These are phyloP conservation scores for Coptodon rendalli DNA, from an alignment of 2,113 vertebrate species.

Conservation along the genomic window DNA sequence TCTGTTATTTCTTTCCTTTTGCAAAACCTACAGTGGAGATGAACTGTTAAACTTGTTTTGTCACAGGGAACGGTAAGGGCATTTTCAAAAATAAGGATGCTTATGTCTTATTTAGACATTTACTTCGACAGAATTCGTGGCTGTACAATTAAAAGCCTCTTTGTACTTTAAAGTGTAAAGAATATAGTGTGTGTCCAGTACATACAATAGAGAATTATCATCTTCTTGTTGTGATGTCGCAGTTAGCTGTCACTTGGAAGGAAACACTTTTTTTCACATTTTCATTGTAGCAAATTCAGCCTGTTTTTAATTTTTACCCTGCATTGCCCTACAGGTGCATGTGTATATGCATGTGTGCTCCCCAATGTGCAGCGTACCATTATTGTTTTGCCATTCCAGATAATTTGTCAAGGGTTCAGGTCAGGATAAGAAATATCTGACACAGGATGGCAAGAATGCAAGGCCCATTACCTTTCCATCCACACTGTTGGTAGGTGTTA, in stretches of 20 bases:
- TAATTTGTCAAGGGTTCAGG: neutral
- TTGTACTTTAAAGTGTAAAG: neutral
- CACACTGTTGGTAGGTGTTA: neutral
- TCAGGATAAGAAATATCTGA: neutral
- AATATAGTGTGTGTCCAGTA: neutral
- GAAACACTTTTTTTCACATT: accelerated
- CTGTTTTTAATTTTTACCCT: neutral
- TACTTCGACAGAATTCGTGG: neutral
- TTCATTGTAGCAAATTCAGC: neutral
- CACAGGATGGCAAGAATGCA: neutral
- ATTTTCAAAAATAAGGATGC: neutral
- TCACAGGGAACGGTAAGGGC: neutral
- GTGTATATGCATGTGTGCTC: neutral
- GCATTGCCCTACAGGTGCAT: neutral
- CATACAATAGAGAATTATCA: neutral
- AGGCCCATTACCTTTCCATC: neutral
- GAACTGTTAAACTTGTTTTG: neutral
- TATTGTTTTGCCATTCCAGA: neutral
- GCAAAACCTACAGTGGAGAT: neutral
- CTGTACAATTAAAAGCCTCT: neutral
- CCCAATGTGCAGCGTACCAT: neutral
- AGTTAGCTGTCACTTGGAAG: neutral
- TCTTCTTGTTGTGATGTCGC: accelerated
- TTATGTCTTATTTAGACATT: neutral
- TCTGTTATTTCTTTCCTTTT: neutral